Evolutionary conservation across 2,888 invertebrate species (phyloP), one percentile per base, ranked within the genome.

Genomic region (Eupithecia subumbrata): DNA sequence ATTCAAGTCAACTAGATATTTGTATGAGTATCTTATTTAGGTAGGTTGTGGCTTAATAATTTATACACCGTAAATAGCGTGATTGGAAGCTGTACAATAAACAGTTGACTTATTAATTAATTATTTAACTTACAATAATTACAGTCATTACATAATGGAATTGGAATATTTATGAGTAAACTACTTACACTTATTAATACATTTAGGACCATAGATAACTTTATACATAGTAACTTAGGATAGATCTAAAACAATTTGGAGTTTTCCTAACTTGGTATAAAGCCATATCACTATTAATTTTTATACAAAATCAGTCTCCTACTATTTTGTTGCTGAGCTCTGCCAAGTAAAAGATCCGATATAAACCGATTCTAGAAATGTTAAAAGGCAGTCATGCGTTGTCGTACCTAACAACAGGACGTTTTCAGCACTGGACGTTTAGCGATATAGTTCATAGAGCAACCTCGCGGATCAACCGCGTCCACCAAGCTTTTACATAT

Each of bases 251-350:
- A 77, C 78, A 79, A 78, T 84, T 80, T 84, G 89, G 86, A 87
- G 87, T 87, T 87, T 85, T 83, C 87, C 88, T 90, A 90, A 87
- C 86, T 88, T 89, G 92, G 91, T 92, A 90, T 86, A 90, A 90
- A 89, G 82, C 82, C 90, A 90, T 91, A 91, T 91, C 89, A 91
- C 91, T 90, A 90, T 88, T 40, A 37, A 37, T 67, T 85, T 88
- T 89, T 89, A 91, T 92, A 93, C 91, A 94, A 94, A 93, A 93
- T 95, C 94, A 95, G 94, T 94, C 94, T 94, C 94, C 93, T 92
- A 93, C 92, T 91, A 92, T 93, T 78, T 93, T 92, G 92, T 92
- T 91, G 90, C 88, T 85, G 88, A 89, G 87, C 88, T 88, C 87
- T 88, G 87, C 85, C 87, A 82, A 86, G 84, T 84, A 85, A 84